Evolutionary conservation across 2,888 invertebrate species (phyloP).

Genomic region (Buathra laborator): DNA sequence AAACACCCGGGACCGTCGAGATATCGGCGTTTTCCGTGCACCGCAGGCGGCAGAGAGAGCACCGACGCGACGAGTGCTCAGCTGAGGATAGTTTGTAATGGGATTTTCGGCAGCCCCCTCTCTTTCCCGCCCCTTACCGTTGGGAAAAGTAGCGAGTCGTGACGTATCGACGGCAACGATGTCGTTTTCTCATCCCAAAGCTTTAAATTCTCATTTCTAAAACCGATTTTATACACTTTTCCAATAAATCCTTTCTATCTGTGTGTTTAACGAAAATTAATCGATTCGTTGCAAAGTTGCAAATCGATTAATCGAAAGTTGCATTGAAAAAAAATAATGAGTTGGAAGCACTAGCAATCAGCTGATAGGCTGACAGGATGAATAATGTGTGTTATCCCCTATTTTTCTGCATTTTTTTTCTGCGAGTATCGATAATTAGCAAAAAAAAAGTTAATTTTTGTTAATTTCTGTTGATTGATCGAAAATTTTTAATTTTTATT

Average conservation of each 20-base stretch:
- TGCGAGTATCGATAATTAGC: too few relatives aligned
- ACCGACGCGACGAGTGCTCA: constrained; percentile 67
- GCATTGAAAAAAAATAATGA: background rate
- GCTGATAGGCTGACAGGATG: too few relatives aligned
- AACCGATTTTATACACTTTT: background rate
- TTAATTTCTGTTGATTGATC: too few relatives aligned
- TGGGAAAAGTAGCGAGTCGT: constrained; percentile 50
- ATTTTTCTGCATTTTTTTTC: too few relatives aligned
- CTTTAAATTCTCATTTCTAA: background rate
- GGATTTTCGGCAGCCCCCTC: constrained; percentile 78
- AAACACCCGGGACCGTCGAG: constrained; percentile 68
- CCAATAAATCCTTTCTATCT: background rate
- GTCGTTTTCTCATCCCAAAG: constrained; percentile 16
- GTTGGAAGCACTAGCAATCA: too few relatives aligned
- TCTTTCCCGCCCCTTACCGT: constrained; percentile 2
- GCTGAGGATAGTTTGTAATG: constrained; percentile 82
- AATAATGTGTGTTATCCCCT: too few relatives aligned
- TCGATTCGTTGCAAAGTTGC: too few relatives aligned
- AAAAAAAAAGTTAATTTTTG: too few relatives aligned
- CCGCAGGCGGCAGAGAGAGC: constrained; percentile 48
- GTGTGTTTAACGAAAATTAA: background rate
- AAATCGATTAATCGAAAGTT: too few relatives aligned
- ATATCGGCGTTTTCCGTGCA: constrained; percentile 71
- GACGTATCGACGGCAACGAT: background rate
- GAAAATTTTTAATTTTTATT: too few relatives aligned